A percentile compares a stretch with the other conserved stretches of the same genome.
Evolutionary conservation across 2,113 vertebrate genomes (phyloP).

Genomic region (Arizona elegans): DNA sequence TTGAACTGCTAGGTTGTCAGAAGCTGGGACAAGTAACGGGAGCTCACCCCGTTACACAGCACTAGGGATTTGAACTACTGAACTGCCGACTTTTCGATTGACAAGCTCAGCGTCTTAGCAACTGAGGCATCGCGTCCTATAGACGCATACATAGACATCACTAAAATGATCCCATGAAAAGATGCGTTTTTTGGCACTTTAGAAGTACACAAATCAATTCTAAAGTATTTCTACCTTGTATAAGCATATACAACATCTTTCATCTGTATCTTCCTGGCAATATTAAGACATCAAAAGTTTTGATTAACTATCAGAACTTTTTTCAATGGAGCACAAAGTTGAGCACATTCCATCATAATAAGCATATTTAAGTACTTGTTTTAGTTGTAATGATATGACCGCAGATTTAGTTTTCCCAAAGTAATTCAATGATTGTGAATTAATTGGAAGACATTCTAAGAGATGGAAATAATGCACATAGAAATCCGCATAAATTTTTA

Average conservation of each 20-base stretch:
- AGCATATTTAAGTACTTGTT: neutral
- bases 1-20: no score
- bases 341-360: neutral
- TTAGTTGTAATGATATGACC: neutral
- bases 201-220: neutral
- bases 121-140: no score
- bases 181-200: neutral
- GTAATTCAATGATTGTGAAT: neutral
- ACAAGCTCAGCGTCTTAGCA: no score
- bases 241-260: neutral
- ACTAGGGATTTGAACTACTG: no score
- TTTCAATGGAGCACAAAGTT: neutral
- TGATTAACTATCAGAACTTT: neutral
- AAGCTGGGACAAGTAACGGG: no score
- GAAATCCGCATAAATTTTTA: neutral
- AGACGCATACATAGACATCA: neutral
- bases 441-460: neutral
- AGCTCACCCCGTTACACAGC: no score
- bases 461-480: neutral
- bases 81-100: no score
- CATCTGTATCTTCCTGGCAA: neutral
- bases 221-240: neutral
- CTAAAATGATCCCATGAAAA: neutral
- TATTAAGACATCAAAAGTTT: neutral
- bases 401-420: neutral